These are phyloP conservation scores for Menidia menidia DNA, from an alignment of 2,797 vertebrate species.

Conservation along the genomic window DNA sequence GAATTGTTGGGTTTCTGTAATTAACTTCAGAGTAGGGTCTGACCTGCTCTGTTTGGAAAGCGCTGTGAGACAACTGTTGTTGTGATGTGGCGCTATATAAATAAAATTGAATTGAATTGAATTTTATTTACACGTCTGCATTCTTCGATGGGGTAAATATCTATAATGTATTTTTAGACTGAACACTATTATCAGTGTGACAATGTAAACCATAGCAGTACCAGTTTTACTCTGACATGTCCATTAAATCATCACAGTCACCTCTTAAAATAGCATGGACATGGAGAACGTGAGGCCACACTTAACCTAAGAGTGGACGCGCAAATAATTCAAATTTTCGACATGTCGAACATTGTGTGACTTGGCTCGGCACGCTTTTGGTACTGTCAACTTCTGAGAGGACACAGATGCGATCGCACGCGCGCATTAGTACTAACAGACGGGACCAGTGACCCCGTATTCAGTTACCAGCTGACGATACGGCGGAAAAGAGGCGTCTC, in stretches of 20 bases:
- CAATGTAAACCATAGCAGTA: background rate
- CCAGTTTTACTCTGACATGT: background rate
- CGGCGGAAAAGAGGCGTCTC: constrained; percentile 16
- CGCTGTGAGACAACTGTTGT: too few species aligned
- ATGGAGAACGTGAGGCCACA: background rate
- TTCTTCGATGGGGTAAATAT: constrained; percentile 5
- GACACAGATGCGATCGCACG: background rate
- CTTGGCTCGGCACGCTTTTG: constrained; percentile 11
- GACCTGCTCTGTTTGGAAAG: too few species aligned
- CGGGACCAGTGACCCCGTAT: background rate
- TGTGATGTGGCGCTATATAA: too few species aligned
- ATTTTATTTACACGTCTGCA: constrained; percentile 2
- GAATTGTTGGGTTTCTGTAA: too few species aligned
- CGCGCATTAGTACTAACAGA: constrained; percentile 1
- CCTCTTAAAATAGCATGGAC: background rate
- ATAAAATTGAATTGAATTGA: background rate
- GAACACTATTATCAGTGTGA: background rate
- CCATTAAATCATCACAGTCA: background rate
- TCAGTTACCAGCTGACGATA: constrained; percentile 33
- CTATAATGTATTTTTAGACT: background rate
- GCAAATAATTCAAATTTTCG: constrained; percentile 24
- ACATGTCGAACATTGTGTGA: constrained; percentile 37
- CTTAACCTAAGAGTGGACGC: background rate
- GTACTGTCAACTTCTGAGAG: background rate
- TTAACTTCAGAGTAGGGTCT: too few species aligned